Percentiles rank a stretch among this genome's conserved stretches.
phyloP scores from a whole-genome alignment of 2,888 invertebrate species.

The Empis livida region DNA sequence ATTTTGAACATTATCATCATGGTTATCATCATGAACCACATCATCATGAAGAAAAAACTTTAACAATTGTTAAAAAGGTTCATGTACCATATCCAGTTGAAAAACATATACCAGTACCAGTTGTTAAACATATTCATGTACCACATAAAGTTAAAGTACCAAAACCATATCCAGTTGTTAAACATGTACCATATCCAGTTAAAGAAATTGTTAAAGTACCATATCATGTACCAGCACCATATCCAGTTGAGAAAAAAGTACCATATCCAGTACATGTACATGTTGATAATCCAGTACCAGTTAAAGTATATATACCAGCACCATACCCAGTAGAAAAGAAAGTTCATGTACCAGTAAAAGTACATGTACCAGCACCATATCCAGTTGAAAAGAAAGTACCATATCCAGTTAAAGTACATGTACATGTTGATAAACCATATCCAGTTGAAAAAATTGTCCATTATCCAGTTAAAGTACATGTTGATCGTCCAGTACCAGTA shows the following conservation, averaged over 20 bases:
- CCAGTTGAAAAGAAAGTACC: slow-evolving; percentile 53
- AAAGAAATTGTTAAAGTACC: slow-evolving; percentile 56
- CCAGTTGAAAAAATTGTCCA: slow-evolving; percentile 61
- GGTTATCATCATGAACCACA: slow-evolving; percentile 18
- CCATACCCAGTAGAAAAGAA: slow-evolving; percentile 71
- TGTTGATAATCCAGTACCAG: slow-evolving; percentile 65
- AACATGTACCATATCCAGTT: slow-evolving; percentile 51
- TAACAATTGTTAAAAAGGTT: slow-evolving; percentile 58
- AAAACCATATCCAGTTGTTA: slow-evolving; percentile 53
- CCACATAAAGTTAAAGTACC: slow-evolving; percentile 50
- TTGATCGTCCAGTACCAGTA: slow-evolving; percentile 55
- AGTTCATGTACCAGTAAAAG: slow-evolving; percentile 60
- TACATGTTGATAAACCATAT: slow-evolving; percentile 34
- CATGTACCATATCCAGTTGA: slow-evolving; percentile 58
- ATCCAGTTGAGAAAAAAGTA: slow-evolving; percentile 67
- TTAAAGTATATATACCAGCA: slow-evolving; percentile 64
- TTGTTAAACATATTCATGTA: slow-evolving; percentile 42
- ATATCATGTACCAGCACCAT: slow-evolving; percentile 58
- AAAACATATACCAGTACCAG: slow-evolving; percentile 55
- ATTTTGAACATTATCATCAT: slow-evolving; percentile 36
- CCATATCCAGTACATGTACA: slow-evolving; percentile 52
- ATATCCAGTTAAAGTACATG: slow-evolving; percentile 47
- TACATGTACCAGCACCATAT: slow-evolving; percentile 49
- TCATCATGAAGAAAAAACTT: slow-evolving; percentile 46
- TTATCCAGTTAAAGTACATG: slow-evolving; percentile 57